A percentile compares a stretch with the other conserved stretches of the same genome.
These are phyloP conservation scores for Onychorhynchus coronatus DNA, from an alignment of 2,113 vertebrate genomes.

Conservation along the genomic window DNA sequence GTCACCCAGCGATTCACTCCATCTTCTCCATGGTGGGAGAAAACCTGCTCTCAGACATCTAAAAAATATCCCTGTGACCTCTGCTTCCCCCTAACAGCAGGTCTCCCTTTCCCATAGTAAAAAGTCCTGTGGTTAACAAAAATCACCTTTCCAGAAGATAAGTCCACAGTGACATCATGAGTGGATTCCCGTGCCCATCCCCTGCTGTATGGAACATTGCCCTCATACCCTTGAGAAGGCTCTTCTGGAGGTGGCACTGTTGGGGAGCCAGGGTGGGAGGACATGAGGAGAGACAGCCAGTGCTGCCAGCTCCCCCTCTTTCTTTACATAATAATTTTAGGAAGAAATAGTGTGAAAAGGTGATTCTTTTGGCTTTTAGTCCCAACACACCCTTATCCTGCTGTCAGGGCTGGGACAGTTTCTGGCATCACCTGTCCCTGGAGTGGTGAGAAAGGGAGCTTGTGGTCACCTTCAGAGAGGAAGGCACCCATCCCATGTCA, in stretches of 20 bases:
- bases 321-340: not conserved
- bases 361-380: not conserved
- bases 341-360: not conserved
- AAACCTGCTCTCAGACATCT: not conserved
- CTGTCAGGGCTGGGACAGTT: not conserved
- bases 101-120: not conserved
- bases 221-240: not conserved
- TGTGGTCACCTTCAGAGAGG: not conserved
- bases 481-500: not conserved
- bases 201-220: not conserved
- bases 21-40: not conserved
- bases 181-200: accelerated
- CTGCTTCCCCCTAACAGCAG: not conserved
- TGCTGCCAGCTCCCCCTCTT: not conserved
- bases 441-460: not conserved
- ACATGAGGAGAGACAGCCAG: not conserved
- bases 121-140: not conserved
- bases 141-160: not conserved
- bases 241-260: not conserved
- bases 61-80: not conserved
- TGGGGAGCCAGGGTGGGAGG: not conserved
- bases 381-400: not conserved
- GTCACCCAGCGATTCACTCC: not conserved
- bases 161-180: accelerated
- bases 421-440: not conserved